Evolutionary conservation across 2,797 vertebrate species (phyloP).

Genomic region (Acridotheres tristis): DNA sequence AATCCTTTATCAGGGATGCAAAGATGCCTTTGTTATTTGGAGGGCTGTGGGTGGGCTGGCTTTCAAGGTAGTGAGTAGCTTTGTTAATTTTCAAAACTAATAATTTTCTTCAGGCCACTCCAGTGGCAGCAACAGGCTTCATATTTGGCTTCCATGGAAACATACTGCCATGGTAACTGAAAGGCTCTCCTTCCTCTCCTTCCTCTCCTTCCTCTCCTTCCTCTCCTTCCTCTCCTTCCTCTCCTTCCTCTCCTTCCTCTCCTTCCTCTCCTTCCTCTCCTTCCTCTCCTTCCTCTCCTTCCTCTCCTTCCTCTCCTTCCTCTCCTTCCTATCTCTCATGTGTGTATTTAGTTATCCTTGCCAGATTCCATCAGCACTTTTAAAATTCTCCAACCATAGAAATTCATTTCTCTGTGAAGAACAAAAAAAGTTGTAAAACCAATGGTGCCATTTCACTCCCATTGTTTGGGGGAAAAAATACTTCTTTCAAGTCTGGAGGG

Average conservation of each 20-base stretch:
- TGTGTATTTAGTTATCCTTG: neutral
- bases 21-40: neutral
- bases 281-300: too few species aligned
- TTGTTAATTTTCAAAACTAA: constrained; percentile 55
- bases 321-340: neutral
- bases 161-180: constrained; percentile 69
- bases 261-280: neutral
- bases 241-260: neutral
- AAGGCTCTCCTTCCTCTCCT: neutral
- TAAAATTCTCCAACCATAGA: neutral
- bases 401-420: neutral
- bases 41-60: constrained; percentile 8
- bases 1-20: neutral
- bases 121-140: constrained; percentile 55
- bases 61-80: constrained; percentile 30
- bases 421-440: neutral
- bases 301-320: neutral
- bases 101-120: constrained; percentile 50
- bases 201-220: neutral
- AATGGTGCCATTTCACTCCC: neutral
- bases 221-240: too few species aligned
- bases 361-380: neutral
- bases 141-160: constrained; percentile 74
- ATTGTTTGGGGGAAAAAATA: neutral
- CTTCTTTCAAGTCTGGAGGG: neutral